Percentiles rank a stretch among this genome's conserved stretches.
phyloP scores from a whole-genome alignment of 2,797 vertebrate genomes.

The Periophthalmus magnuspinnatus region DNA sequence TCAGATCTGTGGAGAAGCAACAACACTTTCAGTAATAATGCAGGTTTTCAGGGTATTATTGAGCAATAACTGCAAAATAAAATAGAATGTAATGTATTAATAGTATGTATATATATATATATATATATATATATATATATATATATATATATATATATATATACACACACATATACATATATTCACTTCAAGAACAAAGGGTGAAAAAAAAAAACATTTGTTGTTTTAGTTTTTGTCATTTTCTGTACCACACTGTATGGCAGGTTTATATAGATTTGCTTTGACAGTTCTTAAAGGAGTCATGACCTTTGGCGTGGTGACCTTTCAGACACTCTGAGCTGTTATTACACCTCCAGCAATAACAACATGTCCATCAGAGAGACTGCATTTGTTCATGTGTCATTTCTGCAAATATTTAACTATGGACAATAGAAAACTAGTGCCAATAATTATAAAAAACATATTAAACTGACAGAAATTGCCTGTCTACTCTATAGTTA shows the following conservation, averaged over 20 bases:
- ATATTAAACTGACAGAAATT: neutral
- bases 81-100: too few relatives aligned
- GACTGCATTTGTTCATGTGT: neutral
- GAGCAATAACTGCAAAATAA: too few relatives aligned
- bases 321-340: slow-evolving; percentile 11
- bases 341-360: neutral
- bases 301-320: slow-evolving; percentile 25
- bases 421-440: too few relatives aligned
- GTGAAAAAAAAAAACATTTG: neutral
- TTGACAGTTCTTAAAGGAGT: slow-evolving; percentile 8
- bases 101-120: too few relatives aligned
- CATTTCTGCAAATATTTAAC: neutral
- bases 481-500: too few relatives aligned
- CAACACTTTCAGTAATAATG: too few relatives aligned
- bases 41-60: too few relatives aligned
- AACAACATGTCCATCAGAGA: slow-evolving; percentile 1
- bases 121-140: too few relatives aligned
- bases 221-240: neutral
- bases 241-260: neutral
- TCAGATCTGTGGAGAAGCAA: too few relatives aligned
- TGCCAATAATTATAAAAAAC: neutral
- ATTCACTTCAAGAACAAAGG: neutral
- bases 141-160: too few relatives aligned
- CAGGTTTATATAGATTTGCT: neutral
- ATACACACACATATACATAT: too few relatives aligned